Evolutionary conservation across 2,797 vertebrate genomes (phyloP), one percentile per base, ranked within the genome.

Genomic region (Cyprinodon diabolis): DNA sequence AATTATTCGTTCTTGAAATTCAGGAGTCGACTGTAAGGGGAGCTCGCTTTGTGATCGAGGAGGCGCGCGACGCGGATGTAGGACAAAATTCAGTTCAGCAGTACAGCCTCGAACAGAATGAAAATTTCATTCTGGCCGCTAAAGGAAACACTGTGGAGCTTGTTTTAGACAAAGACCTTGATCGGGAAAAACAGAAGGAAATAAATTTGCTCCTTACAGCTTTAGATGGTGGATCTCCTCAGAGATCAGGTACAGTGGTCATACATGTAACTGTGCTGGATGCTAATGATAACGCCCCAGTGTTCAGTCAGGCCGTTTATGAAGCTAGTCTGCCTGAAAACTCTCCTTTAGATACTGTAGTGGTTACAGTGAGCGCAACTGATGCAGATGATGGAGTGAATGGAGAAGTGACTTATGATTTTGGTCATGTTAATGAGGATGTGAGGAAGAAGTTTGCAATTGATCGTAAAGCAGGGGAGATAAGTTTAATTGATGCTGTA

Each of bases 311-410:
- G 66, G 1, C 66, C 2, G 72, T 90, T 3, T 92, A 91, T 81
- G 75, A 85, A 71, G 82, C 83, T 2, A 81, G 67, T 81, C 67
- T 95, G 14, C 68, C 30, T 21, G 95, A 96, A 88, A 91, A 89
- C 0, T 62, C 87, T 19, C 84, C 88, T 0, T 6, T 77, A 1
- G 90, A 89, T 0, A 89, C 87, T 2, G 66, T 75, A 0, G 85
- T 95, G 19, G 14, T 94, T 4, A 87, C 10, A 4, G 86, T 96
- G 0, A 90, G 55, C 0, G 94, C 95, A 0, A 86, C 74, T 0
- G 95, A 94, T 71, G 80, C 66, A 57, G 92, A 94, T 49, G 92
- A 91, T 40, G 92, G 92, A 19, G 10, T 76, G 0, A 91, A 93
- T 60, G 89, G 90, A 0, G 82, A 89, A 0, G 85, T 94, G 0